These are phyloP conservation scores for Erythrolamprus reginae DNA, from an alignment of 2,113 vertebrate species.

Conservation along the genomic window DNA sequence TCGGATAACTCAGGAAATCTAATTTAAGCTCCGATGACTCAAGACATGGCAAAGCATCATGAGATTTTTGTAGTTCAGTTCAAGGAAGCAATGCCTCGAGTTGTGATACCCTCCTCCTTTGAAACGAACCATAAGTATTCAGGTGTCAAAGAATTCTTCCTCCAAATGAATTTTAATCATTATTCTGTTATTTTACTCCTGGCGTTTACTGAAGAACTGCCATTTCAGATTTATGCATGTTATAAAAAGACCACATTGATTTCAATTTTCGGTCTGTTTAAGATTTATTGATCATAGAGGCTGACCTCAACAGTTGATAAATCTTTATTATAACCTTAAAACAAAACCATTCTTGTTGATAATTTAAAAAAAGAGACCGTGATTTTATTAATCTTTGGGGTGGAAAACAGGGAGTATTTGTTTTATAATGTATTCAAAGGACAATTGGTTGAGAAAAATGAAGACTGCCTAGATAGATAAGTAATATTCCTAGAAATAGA, in stretches of 20 bases:
- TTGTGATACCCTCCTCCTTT: neutral
- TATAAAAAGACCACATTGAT: constrained; percentile 42
- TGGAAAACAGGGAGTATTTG: neutral
- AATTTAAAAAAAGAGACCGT: neutral
- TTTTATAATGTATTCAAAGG: neutral
- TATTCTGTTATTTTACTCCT: constrained; percentile 15
- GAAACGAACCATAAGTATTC: constrained; percentile 17
- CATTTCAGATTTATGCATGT: constrained; percentile 38
- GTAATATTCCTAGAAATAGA: neutral
- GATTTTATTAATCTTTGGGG: constrained; percentile 35
- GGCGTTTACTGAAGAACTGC: constrained; percentile 28
- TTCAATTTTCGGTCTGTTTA: constrained; percentile 38
- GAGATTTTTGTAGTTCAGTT: neutral
- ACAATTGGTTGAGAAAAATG: neutral
- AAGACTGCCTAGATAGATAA: neutral
- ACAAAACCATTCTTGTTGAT: constrained; percentile 28
- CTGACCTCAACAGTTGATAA: constrained; percentile 37
- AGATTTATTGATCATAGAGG: constrained; percentile 30
- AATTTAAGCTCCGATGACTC: neutral
- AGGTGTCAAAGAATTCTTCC: constrained; percentile 16
- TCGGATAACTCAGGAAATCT: neutral
- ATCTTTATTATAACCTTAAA: constrained; percentile 45
- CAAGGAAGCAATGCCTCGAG: neutral
- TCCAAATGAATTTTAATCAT: neutral
- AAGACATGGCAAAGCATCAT: neutral